phyloP scores from a whole-genome alignment of 2,797 vertebrate species.

The Australoheros facetus region DNA sequence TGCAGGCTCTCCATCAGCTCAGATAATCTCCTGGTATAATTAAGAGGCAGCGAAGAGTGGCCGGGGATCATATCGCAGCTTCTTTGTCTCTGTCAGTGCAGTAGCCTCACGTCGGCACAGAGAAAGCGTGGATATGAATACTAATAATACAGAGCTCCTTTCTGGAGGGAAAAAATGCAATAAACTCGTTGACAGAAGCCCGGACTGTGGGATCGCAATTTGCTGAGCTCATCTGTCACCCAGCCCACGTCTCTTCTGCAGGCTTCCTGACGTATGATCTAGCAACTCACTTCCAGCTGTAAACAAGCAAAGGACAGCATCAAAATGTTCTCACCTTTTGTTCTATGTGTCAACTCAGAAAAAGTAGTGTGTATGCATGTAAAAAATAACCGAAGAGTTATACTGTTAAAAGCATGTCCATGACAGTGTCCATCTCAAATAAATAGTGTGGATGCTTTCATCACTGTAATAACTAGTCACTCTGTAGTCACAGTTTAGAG shows the following conservation, averaged over 20 bases:
- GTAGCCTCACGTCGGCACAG: constrained; percentile 36
- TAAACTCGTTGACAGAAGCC: constrained; percentile 40
- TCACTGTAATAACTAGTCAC: not conserved
- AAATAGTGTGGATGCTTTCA: not conserved
- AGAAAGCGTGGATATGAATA: constrained; percentile 62
- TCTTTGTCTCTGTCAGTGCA: constrained; percentile 58
- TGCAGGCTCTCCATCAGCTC: constrained; percentile 49
- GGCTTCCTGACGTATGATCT: constrained; percentile 30
- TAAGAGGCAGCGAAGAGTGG: constrained; percentile 54
- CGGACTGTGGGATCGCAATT: constrained; percentile 43
- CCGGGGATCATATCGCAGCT: constrained; percentile 43
- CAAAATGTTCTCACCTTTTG: constrained; percentile 9
- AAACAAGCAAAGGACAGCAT: constrained; percentile 3
- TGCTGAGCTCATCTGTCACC: constrained; percentile 40
- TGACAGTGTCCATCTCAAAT: not conserved
- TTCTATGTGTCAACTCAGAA: not conserved
- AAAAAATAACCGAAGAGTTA: not conserved
- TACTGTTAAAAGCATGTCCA: not conserved
- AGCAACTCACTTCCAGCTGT: not conserved
- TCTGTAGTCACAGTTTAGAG: not conserved
- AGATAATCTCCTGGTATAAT: constrained; percentile 63
- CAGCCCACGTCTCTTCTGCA: constrained; percentile 24
- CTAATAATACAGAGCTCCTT: constrained; percentile 52
- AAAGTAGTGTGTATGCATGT: not conserved
- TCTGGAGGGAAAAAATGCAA: constrained; percentile 38